A percentile compares a stretch with the other conserved stretches of the same genome.
Conservation (phyloP, 2,888 invertebrate genomes). For the Sinhomidia bicolor region DNA sequence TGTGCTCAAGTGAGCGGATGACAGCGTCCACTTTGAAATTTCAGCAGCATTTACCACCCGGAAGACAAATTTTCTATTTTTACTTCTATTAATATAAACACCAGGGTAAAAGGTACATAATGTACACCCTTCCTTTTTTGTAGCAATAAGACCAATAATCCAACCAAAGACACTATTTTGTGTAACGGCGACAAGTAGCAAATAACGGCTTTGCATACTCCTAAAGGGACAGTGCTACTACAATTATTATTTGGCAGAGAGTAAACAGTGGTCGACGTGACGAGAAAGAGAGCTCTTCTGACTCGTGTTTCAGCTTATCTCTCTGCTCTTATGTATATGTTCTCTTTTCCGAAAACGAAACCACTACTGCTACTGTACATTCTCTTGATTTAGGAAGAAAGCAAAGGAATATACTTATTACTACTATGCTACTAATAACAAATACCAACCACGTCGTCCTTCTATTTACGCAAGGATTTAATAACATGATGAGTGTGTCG, state of each 20-base stretch:
- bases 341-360: background rate
- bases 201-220: constrained; percentile 35
- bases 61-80: constrained; percentile 8
- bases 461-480: constrained; percentile 80
- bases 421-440: background rate
- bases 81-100: background rate
- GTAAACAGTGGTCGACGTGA: constrained; percentile 70
- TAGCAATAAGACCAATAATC: background rate
- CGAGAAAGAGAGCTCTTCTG: constrained; percentile 71
- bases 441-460: constrained; percentile 58
- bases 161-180: background rate
- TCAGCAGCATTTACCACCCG: constrained; percentile 39
- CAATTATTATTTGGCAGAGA: constrained; percentile 51
- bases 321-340: background rate
- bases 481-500: constrained; percentile 80
- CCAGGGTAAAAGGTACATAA: background rate
- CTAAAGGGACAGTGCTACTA: constrained; percentile 16
- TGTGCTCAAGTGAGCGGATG: constrained; percentile 35
- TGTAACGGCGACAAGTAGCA: constrained; percentile 24
- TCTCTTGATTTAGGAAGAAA: constrained; percentile 39
- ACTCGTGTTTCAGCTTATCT: constrained; percentile 76
- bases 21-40: background rate
- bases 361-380: background rate
- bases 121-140: background rate
- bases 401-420: too few species aligned